Base-by-base conservation (phyloP, 2,113 vertebrate species). In the Phyllopteryx taeniolatus region DNA sequence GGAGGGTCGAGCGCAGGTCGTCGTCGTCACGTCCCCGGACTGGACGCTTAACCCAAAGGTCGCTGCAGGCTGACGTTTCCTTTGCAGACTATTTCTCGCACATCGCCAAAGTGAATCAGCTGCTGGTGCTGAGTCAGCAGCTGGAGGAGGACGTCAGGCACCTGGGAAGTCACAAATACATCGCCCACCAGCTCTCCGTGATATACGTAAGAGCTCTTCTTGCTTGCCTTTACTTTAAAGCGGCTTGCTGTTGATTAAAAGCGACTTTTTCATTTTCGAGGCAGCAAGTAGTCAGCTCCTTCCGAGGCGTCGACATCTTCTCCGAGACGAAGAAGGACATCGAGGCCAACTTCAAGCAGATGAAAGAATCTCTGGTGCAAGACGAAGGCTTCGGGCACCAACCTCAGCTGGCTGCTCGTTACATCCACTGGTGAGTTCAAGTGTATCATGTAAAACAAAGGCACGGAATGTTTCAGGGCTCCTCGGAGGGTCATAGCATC, bases 141-240 rank as follows among this genome's bases (percentile, higher is more conserved):
- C 82, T 94, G 13, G 92, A 94, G 54, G 93, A 94, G 77, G 93
- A 94, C 31, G 88, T 94, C 77, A 83, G 86, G 44, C 93, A 94
- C 75, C 90, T 94, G 39, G 94, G 93, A 47, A 94, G 93, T 84
- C 94, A 94, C 76, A 94, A 94, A 86, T 94, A 94, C 79, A 88
- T 94, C 14, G 89, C 94, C 53, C 93, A 94, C 86, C 94, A 94
- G 87, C 88, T 94, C 54, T 94, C 93, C 2, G 94, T 94, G 35
- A 88, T 94, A 67, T 94, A 94, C 78, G 94, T 94, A 74, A 91
- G 92, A 44, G 10, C n/a, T 15, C 44, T 4, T 15, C 44, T 4
- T 47, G 44, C 44, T 27, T 19, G 0, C 31, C 15, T 35, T 61
- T 35, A 67, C 22, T 11, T 33, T 17, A 2, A 2, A 61, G 59